Evolutionary conservation across 2,797 vertebrate species (phyloP).

Genomic region (Pampus argenteus): DNA sequence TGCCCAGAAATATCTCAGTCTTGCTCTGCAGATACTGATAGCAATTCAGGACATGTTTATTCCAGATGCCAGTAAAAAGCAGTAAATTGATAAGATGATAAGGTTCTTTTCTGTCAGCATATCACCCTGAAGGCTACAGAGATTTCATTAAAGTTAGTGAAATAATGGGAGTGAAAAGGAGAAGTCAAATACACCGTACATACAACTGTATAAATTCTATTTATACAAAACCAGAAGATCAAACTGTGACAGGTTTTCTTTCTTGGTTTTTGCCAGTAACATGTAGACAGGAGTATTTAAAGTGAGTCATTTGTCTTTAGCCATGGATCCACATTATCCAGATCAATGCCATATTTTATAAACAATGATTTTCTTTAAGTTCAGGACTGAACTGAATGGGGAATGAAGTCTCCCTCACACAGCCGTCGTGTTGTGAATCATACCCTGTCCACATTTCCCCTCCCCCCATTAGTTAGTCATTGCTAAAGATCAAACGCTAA

Average conservation of each 20-base stretch:
- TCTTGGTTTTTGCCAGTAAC: too few relatives aligned
- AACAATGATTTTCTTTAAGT: rapidly evolving
- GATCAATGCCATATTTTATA: too few relatives aligned
- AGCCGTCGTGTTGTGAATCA: too few relatives aligned
- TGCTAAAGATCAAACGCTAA: slow-evolving; percentile 14
- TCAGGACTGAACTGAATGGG: not conserved
- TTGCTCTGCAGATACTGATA: not conserved
- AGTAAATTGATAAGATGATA: not conserved
- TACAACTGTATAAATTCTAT: not conserved
- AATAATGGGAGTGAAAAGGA: not conserved
- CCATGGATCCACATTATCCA: too few relatives aligned
- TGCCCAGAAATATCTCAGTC: not conserved
- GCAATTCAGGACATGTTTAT: not conserved
- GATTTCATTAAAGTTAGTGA: not conserved
- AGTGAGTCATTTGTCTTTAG: too few relatives aligned
- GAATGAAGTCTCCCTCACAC: rapidly evolving
- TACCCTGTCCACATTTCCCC: too few relatives aligned
- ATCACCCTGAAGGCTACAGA: not conserved
- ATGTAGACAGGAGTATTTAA: too few relatives aligned
- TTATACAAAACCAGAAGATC: not conserved
- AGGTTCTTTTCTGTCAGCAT: not conserved
- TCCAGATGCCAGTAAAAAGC: not conserved
- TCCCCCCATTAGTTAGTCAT: slow-evolving; percentile 44
- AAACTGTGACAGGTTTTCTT: too few relatives aligned
- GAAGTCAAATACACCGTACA: not conserved